These are phyloP conservation scores for Eremophila alpestris DNA, from an alignment of 2,797 vertebrate genomes.

Conservation along the genomic window DNA sequence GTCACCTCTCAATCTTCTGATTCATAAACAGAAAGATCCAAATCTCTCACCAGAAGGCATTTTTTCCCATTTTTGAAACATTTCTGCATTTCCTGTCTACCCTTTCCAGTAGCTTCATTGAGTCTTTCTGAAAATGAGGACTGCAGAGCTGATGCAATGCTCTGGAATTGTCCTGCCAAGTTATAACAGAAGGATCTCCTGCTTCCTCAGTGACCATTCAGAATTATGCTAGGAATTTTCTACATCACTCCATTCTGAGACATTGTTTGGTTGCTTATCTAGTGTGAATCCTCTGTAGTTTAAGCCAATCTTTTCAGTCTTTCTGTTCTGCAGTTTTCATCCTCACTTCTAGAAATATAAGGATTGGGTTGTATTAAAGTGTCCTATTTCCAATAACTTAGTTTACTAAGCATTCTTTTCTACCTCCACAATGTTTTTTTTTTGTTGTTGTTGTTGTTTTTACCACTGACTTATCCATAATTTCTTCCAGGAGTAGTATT, in stretches of 20 bases:
- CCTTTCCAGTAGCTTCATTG: background rate
- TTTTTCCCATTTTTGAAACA: background rate
- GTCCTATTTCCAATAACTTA: background rate
- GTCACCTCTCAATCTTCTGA: slow-evolving; percentile 48
- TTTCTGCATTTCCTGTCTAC: background rate
- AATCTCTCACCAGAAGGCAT: slow-evolving; percentile 32
- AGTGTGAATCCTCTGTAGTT: background rate
- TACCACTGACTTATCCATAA: background rate
- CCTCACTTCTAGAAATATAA: background rate
- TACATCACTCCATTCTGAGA: background rate
- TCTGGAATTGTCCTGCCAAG: background rate
- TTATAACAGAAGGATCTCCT: background rate
- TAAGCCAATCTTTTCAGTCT: background rate
- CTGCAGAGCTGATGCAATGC: background rate
- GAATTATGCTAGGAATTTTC: background rate
- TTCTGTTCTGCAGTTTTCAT: background rate
- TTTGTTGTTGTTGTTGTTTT: too few relatives aligned
- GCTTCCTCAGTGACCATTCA: background rate
- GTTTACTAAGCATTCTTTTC: background rate
- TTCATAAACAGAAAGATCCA: slow-evolving; percentile 50
- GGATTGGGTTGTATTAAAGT: background rate
- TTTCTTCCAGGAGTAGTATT: background rate
- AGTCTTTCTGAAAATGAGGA: background rate
- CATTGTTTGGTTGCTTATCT: background rate
- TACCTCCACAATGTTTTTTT: background rate